Percentiles rank a stretch among this genome's conserved stretches.
Evolutionary conservation across 2,113 vertebrate genomes (phyloP).

Genomic region (Pundamilia nyererei): DNA sequence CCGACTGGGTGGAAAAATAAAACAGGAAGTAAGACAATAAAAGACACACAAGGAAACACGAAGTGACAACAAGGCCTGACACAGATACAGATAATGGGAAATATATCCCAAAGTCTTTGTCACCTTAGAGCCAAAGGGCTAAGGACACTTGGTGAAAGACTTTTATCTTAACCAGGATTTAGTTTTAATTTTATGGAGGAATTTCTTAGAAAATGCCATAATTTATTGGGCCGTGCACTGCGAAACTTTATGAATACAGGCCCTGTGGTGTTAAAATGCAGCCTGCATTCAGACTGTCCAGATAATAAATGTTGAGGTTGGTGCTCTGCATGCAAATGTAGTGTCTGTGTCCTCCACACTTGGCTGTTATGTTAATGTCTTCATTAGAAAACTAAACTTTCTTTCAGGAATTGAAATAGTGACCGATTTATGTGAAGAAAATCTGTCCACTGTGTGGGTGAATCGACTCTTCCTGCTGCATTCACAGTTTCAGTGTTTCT

Average conservation of each 20-base stretch:
- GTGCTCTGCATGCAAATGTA: neutral
- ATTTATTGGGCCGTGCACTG: rapidly evolving
- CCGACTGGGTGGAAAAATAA: neutral
- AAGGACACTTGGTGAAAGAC: neutral
- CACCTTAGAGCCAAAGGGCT: neutral
- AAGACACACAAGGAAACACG: rapidly evolving
- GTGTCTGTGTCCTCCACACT: neutral
- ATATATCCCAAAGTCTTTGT: neutral
- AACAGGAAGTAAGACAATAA: neutral
- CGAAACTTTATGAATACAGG: rapidly evolving
- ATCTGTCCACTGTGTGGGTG: neutral
- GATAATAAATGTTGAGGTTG: neutral
- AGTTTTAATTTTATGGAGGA: neutral
- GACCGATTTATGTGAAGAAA: neutral
- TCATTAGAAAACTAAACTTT: neutral
- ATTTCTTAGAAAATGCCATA: rapidly evolving
- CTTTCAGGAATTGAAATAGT: neutral
- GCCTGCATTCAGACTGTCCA: neutral
- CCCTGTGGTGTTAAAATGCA: neutral
- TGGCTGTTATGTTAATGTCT: too few species aligned
- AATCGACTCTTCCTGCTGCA: neutral
- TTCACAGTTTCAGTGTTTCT: neutral
- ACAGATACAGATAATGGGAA: neutral
- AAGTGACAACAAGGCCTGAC: neutral
- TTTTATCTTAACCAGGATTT: neutral